Conservation (phyloP, 2,888 invertebrate species). For the Gastrophysa polygoni region DNA sequence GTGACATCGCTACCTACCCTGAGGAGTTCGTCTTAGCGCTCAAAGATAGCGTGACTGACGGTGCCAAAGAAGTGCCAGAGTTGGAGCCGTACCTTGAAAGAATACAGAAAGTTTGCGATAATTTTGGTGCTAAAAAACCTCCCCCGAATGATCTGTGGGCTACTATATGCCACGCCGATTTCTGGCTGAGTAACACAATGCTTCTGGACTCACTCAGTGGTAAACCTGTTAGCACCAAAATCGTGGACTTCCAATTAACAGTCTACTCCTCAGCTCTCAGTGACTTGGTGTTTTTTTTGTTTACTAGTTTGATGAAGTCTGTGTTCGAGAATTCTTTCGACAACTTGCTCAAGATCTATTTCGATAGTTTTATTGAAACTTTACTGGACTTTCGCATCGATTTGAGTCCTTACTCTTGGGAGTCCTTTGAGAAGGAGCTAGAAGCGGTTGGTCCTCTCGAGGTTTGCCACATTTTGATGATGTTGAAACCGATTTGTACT, state of each 20-base stretch:
- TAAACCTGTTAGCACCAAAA: constrained; percentile 60
- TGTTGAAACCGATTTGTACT: constrained; percentile 61
- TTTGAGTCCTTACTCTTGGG: constrained; percentile 53
- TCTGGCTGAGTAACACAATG: constrained; percentile 69
- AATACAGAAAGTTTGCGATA: constrained; percentile 42
- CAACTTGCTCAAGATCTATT: constrained; percentile 62
- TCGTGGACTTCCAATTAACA: constrained; percentile 66
- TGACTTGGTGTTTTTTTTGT: constrained; percentile 64
- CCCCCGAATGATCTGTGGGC: constrained; percentile 59
- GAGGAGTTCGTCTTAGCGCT: constrained; percentile 49
- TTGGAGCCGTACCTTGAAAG: constrained; percentile 45
- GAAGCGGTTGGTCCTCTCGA: constrained; percentile 57
- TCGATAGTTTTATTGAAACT: constrained; percentile 58
- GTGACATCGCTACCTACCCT: constrained; percentile 50
- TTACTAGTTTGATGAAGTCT: constrained; percentile 60
- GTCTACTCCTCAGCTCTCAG: constrained; percentile 60
- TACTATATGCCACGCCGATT: constrained; percentile 64
- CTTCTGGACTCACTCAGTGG: constrained; percentile 59
- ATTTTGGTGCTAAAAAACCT: background rate
- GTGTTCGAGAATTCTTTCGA: constrained; percentile 59
- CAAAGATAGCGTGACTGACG: constrained; percentile 48
- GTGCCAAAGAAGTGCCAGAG: constrained; percentile 43
- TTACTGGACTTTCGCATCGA: constrained; percentile 55
- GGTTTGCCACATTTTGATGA: constrained; percentile 59
- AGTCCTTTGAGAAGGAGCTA: constrained; percentile 58